Conservation (phyloP, 2,113 vertebrate genomes). For the Pollimyrus isidori region DNA sequence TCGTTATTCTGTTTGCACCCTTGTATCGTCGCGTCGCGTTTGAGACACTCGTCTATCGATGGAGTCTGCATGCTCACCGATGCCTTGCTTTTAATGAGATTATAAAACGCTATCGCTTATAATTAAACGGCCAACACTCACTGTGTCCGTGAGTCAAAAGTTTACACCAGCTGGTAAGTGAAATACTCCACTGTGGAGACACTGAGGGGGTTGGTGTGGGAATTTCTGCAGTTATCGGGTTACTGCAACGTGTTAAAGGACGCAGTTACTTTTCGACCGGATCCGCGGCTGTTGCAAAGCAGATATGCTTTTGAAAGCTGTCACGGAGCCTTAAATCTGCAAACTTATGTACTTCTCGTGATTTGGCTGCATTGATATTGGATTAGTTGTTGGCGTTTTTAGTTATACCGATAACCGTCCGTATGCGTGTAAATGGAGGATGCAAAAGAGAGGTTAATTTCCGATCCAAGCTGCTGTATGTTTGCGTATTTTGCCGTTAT, state of each 20-base stretch:
- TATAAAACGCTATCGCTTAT: neutral
- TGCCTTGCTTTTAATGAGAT: neutral
- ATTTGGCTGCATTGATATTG: neutral
- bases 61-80: neutral
- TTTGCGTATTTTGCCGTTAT: neutral
- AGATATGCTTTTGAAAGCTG: neutral
- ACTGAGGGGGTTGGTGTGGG: neutral
- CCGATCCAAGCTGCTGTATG: neutral
- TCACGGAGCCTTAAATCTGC: neutral
- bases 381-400: neutral
- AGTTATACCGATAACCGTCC: neutral
- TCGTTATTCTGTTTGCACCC: neutral
- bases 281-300: neutral
- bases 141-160: neutral
- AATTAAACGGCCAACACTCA: neutral
- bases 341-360: neutral
- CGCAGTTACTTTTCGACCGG: neutral
- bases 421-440: neutral
- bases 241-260: neutral
- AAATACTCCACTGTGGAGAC: neutral
- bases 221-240: neutral
- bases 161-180: neutral
- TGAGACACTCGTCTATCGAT: neutral
- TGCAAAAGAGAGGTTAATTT: neutral
- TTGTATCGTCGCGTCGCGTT: neutral